Percentiles rank a stretch among this genome's conserved stretches.
phyloP scores from a whole-genome alignment of 2,888 invertebrate genomes.

The Drosophila robusta region DNA sequence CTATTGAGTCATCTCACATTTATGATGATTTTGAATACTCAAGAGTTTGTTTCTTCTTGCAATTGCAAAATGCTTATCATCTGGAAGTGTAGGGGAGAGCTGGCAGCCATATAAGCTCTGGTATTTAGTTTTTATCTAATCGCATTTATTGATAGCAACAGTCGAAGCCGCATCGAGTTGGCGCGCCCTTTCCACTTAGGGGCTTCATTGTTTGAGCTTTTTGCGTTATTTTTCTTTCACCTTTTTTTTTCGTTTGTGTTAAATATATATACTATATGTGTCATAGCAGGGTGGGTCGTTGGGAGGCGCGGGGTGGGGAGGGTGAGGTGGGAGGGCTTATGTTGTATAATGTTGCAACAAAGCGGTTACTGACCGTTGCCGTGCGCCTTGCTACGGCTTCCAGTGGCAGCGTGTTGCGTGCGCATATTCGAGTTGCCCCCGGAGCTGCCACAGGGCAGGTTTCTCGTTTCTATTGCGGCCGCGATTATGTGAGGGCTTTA shows the following conservation, averaged over 20 bases:
- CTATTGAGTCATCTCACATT: slow-evolving; percentile 17
- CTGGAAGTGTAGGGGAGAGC: not conserved
- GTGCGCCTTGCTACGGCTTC: slow-evolving; percentile 63
- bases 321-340: slow-evolving; percentile 30
- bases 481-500: slow-evolving; percentile 43
- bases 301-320: not conserved
- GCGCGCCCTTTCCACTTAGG: slow-evolving; percentile 17
- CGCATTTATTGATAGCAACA: slow-evolving; percentile 70
- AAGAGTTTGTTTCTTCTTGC: slow-evolving; percentile 9
- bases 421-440: slow-evolving; percentile 23
- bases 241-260: slow-evolving; percentile 24
- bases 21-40: slow-evolving; percentile 4
- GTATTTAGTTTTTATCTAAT: slow-evolving; percentile 68
- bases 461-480: slow-evolving; percentile 21
- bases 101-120: slow-evolving; percentile 53
- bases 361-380: slow-evolving; percentile 70
- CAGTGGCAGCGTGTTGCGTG: slow-evolving; percentile 36
- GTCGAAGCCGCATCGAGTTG: slow-evolving; percentile 44
- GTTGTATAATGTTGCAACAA: slow-evolving; percentile 73
- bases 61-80: slow-evolving; percentile 36
- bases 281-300: slow-evolving; percentile 50
- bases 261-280: slow-evolving; percentile 54
- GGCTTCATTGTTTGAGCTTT: slow-evolving; percentile 55
- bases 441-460: slow-evolving; percentile 30
- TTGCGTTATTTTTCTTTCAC: slow-evolving; percentile 34